phyloP scores from a whole-genome alignment of 2,113 vertebrate genomes.

The Conger conger region DNA sequence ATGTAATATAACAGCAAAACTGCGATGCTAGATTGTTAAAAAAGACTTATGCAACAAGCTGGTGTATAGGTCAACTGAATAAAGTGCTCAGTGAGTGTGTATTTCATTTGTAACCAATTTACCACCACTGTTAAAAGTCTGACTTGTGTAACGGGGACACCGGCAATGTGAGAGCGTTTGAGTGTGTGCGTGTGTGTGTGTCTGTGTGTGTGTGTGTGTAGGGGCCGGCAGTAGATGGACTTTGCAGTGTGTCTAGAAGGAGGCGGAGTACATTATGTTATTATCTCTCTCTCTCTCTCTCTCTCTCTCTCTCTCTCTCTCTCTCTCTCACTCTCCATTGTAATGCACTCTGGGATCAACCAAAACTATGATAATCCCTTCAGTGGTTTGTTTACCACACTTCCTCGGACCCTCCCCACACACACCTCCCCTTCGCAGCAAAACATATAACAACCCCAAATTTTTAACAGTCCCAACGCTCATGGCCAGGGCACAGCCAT shows the following conservation, averaged over 20 bases:
- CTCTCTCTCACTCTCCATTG: background rate
- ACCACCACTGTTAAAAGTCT: background rate
- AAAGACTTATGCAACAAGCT: no score
- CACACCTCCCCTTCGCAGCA: background rate
- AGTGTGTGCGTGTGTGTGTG: background rate
- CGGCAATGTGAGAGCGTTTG: background rate
- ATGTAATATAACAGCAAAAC: no score
- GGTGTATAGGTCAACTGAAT: no score
- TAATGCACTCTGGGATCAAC: background rate
- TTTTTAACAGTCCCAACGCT: background rate
- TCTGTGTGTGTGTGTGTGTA: background rate
- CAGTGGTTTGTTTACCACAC: background rate
- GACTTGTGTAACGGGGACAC: background rate
- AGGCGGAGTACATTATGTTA: background rate
- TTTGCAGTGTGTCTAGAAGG: background rate
- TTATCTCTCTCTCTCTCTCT: background rate
- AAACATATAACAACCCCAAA: background rate
- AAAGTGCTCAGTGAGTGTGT: no score
- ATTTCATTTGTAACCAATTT: no score
- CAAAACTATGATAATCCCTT: background rate
- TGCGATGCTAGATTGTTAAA: no score
- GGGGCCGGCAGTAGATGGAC: background rate
- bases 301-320: background rate
- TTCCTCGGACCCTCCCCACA: background rate
- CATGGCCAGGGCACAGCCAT: background rate